Base-by-base conservation (phyloP, 2,797 vertebrate genomes). In the Ficedula albicollis region DNA sequence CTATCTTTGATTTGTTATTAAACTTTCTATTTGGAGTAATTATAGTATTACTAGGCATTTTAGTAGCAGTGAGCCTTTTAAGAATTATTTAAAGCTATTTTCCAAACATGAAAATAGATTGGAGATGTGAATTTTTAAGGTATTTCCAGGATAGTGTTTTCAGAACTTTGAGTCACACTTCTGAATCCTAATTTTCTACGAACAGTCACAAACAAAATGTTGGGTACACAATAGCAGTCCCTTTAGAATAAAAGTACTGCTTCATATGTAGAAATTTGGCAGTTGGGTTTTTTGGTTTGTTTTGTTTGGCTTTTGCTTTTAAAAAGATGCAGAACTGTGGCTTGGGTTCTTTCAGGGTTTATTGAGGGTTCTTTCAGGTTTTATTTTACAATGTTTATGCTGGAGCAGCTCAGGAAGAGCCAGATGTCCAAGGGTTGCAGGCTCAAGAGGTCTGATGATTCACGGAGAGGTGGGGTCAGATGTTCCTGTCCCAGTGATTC, bases 371-470 rank as follows among this genome's bases (percentile, higher is more conserved):
- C 55, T 69, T 91, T 86, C 52, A 58, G 55, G 73, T 79, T 88
- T 73, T 78, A 52, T 76, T 94, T 94, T 88, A 89, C 60, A 54
- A 46, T 73, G 76, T 90, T 94, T 92, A 63, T 29, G 5, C 10
- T 70, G 70, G 63, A 56, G 48, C 44, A 67, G 60, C 66, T 91
- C 74, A 60, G 43, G 84, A 73, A 76, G 55, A 88, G 66, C 60
- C 48, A 77, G 49, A 79, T 73, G 76, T 86, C 93, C 76, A 66
- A 88, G 83, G 38, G 51, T 27, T 91, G 39, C 79, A 86, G 43
- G 80, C 55, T 75, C 87, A 69, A 74, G 69, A 81, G 79, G 85
- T 93, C 83, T 59, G 9, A 38, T 90, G 85, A 97, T 95, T 95
- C 90, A 95, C 30, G 30, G 39, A 66, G 34, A 76, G 69, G 52